Conservation (phyloP, 2,797 vertebrate species). For the Oreortyx pictus region DNA sequence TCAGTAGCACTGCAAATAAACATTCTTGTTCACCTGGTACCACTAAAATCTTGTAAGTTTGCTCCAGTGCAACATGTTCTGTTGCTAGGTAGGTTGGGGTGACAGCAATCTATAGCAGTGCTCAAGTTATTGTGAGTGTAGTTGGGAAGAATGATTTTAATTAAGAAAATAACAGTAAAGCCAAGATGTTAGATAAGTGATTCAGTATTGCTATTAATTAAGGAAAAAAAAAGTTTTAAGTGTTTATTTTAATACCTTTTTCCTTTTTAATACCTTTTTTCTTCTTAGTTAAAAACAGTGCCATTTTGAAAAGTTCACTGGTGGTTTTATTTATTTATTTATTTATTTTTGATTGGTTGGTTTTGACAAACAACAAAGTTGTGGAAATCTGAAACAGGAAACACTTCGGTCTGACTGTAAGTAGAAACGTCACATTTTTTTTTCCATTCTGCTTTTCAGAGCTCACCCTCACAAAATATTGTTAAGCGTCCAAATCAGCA, state of each 20-base stretch:
- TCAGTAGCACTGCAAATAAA: background rate
- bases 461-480: slow-evolving; percentile 80
- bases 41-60: background rate
- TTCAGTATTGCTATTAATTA: background rate
- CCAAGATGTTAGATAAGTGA: background rate
- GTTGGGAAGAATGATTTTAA: background rate
- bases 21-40: background rate
- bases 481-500: slow-evolving; percentile 84
- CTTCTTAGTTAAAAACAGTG: background rate
- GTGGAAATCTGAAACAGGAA: background rate
- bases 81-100: background rate
- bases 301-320: background rate
- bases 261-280: background rate
- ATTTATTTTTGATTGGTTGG: background rate
- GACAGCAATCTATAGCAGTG: background rate
- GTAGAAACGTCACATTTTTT: background rate
- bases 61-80: background rate
- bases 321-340: too few species aligned
- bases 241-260: background rate
- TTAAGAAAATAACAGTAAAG: background rate
- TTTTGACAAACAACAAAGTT: background rate
- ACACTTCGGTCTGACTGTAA: background rate
- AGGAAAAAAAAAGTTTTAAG: background rate
- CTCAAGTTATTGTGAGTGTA: background rate
- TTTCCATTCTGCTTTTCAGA: slow-evolving; percentile 76